These are phyloP conservation scores for Isurus oxyrinchus DNA, from an alignment of 2,113 vertebrate genomes.

Conservation along the genomic window DNA sequence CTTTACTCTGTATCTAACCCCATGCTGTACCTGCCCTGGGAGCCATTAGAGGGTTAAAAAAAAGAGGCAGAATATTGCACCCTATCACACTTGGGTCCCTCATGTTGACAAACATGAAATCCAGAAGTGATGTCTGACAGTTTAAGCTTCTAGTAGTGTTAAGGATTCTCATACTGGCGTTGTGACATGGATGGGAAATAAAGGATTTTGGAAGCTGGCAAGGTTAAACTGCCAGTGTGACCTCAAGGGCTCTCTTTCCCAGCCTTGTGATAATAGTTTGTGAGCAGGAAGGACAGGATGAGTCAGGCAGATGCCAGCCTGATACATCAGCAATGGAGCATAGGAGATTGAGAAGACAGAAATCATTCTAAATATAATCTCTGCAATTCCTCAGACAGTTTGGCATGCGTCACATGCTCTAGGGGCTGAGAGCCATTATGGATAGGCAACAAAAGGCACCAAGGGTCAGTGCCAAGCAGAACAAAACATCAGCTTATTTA, in stretches of 20 bases:
- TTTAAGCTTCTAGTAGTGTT: background rate
- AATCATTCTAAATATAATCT: constrained; percentile 15
- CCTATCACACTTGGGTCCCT: background rate
- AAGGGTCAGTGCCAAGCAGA: background rate
- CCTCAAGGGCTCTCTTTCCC: background rate
- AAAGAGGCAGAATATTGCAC: background rate
- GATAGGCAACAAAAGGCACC: background rate
- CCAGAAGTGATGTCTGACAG: background rate
- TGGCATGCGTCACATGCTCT: background rate
- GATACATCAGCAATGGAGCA: no score
- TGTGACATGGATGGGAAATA: background rate
- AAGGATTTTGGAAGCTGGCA: background rate
- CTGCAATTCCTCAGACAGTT: constrained; percentile 9
- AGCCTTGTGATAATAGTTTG: background rate
- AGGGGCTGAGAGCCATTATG: background rate
- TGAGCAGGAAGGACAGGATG: background rate
- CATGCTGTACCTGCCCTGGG: background rate
- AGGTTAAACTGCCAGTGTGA: background rate
- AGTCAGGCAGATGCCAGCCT: background rate
- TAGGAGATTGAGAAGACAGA: background rate
- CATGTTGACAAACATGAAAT: background rate
- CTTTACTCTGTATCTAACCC: no score
- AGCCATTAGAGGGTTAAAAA: background rate
- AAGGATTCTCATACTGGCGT: background rate
- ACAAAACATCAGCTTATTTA: background rate